phyloP scores from a whole-genome alignment of 1,140 invertebrate genomes.

The Leguminivora glycinivorella region DNA sequence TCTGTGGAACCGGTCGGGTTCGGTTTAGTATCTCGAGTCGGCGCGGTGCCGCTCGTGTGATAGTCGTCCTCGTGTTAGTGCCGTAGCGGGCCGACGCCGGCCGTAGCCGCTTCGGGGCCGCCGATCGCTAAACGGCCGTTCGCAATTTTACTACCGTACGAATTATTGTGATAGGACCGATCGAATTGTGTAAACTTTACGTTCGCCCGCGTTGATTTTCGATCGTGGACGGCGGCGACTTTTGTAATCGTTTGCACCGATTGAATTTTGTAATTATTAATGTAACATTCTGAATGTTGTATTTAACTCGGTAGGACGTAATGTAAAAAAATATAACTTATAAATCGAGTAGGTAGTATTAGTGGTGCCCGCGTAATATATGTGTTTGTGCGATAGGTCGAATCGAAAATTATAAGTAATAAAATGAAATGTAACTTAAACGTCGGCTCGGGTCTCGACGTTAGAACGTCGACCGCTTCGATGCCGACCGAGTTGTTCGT shows the following conservation, averaged over 20 bases:
- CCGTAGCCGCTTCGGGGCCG: slow-evolving; percentile 68
- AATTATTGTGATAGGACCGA: slow-evolving; percentile 66
- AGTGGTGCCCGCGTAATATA: slow-evolving; percentile 57
- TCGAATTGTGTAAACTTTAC: slow-evolving; percentile 64
- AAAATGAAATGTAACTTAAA: slow-evolving; percentile 49
- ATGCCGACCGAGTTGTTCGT: slow-evolving; percentile 57
- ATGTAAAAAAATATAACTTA: slow-evolving; percentile 69
- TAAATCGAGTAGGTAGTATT: slow-evolving; percentile 67
- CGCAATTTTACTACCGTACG: slow-evolving; percentile 68
- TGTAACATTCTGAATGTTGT: slow-evolving; percentile 74
- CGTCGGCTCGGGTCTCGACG: slow-evolving; percentile 35
- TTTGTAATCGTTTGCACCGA: slow-evolving; percentile 74
- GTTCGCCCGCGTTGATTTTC: slow-evolving; percentile 59
- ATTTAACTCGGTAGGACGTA: slow-evolving; percentile 70
- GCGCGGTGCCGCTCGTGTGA: not conserved
- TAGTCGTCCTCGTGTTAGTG: slow-evolving; percentile 1
- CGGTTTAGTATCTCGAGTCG: not conserved
- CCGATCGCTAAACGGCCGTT: slow-evolving; percentile 64
- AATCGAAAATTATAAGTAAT: slow-evolving; percentile 38
- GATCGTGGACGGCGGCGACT: slow-evolving; percentile 55
- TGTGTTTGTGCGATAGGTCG: slow-evolving; percentile 75
- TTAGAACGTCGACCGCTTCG: slow-evolving; percentile 52
- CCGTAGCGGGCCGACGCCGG: slow-evolving; percentile 31
- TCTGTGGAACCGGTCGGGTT: not conserved
- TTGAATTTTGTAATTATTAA: slow-evolving; percentile 76